Evolutionary conservation across 2,797 vertebrate species (phyloP), one percentile per base, ranked within the genome.

Genomic region (Platyrinchus mystaceus): DNA sequence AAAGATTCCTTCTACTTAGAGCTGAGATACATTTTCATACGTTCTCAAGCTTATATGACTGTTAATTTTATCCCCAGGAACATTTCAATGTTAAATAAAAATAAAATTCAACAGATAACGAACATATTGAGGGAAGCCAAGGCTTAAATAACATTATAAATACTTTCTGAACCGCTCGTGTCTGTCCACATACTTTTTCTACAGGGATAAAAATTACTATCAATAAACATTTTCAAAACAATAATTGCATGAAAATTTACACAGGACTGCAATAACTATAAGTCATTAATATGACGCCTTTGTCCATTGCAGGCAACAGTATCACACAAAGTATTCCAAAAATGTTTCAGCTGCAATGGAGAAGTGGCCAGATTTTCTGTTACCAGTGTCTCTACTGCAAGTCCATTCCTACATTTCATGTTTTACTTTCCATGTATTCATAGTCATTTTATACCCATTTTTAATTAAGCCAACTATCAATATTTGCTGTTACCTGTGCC

Each of bases 41-140:
- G 0, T 71, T 80, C 24, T 55, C 0, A 0, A 75, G 5, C 12
- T 88, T 69, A 22, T 14, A 44, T 13, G 47, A 64, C 37, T 69
- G 39, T 28, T 85, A 50, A 76, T 88, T 90, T 75, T 87, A 81
- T n/a, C 30, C 6, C 26, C 36, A 60, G 23, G 24, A 90, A 76
- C 6, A 41, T 44, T 60, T 80, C 19, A 68, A 71, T 87, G 60
- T 30, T 83, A 10, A 43, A 43, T 43, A 43, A 43, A 43, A 43
- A 43, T 43, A 43, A 43, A 43, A 50, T 56, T 83, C 44, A 73
- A 78, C 15, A 73, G 47, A 56, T 30, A 70, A 55, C 2, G 1
- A 88, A 79, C 21, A 78, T 12, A 88, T 0, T 34, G 28, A 91
- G 12, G 21, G 47, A 91, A 95, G 66, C 9, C 22, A 78, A 78